Conservation (phyloP, 2,888 invertebrate species). For the Trichopria drosophilae region DNA sequence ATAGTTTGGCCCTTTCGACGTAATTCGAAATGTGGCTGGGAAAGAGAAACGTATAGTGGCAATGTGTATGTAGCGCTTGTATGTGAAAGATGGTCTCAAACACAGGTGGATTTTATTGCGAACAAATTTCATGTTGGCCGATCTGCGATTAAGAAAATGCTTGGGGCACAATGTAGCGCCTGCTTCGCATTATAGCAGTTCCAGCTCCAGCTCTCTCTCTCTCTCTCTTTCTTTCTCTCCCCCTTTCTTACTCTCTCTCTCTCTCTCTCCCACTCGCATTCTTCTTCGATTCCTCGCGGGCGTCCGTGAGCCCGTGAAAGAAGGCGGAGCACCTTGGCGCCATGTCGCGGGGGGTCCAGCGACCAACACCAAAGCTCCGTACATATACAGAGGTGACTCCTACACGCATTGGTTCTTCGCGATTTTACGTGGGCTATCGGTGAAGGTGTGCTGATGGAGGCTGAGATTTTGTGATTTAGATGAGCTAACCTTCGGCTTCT, state of each 20-base stretch:
- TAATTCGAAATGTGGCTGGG: too few species aligned
- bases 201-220: slow-evolving; percentile 17
- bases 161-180: too few species aligned
- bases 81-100: neutral
- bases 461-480: slow-evolving; percentile 58
- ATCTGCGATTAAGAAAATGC: too few species aligned
- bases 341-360: slow-evolving; percentile 58
- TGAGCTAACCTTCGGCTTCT: slow-evolving; percentile 45
- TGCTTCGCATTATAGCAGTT: slow-evolving; percentile 12
- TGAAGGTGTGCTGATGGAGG: slow-evolving; percentile 52
- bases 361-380: slow-evolving; percentile 36
- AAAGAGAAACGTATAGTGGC: neutral
- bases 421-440: slow-evolving; percentile 48
- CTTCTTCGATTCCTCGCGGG: too few species aligned
- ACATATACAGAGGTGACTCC: slow-evolving; percentile 39
- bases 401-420: slow-evolving; percentile 31
- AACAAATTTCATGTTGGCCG: slow-evolving; percentile 19
- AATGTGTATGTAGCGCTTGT: neutral
- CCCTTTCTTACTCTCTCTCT: too few species aligned
- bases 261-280: too few species aligned
- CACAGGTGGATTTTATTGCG: neutral
- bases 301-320: slow-evolving; percentile 6
- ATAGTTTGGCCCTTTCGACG: too few species aligned
- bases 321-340: slow-evolving; percentile 58
- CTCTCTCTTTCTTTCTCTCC: too few species aligned